These are phyloP conservation scores for Caenorhabditis briggsae DNA, from an alignment of 1,140 invertebrate species.

Conservation along the genomic window DNA sequence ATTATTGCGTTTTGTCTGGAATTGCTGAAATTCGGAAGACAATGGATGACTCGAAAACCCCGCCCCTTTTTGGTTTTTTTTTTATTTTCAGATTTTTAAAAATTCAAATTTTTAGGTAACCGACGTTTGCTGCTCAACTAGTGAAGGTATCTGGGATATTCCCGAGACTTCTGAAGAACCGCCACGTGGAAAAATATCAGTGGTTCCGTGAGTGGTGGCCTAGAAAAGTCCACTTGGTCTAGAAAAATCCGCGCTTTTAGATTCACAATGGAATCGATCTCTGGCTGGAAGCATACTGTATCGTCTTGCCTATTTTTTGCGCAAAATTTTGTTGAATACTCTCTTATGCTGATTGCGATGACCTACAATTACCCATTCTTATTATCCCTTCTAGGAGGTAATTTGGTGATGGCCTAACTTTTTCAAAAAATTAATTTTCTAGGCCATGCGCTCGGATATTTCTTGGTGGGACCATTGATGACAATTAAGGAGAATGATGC, in stretches of 20 bases:
- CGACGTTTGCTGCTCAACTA: constrained; percentile 1
- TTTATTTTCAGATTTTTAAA: too few species aligned
- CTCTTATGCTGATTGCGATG: constrained; percentile 66
- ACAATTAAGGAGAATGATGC: constrained; percentile 32
- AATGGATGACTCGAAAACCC: neutral
- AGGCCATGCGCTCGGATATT: constrained; percentile 63
- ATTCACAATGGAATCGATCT: constrained; percentile 2
- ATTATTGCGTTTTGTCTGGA: constrained; percentile 62
- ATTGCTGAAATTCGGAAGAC: constrained; percentile 54
- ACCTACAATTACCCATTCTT: constrained; percentile 66
- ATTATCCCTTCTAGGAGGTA: constrained; percentile 51
- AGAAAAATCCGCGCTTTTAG: neutral
- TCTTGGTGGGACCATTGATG: constrained; percentile 62
- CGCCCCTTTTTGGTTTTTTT: too few species aligned
- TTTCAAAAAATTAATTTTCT: neutral
- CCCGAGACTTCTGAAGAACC: neutral
- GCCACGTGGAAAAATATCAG: neutral
- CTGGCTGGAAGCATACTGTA: neutral
- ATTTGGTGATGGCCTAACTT: neutral
- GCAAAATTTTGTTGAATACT: constrained; percentile 65
- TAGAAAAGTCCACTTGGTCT: neutral
- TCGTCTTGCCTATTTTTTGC: constrained; percentile 59
- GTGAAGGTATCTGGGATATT: constrained; percentile 22
- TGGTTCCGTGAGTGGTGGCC: constrained; percentile 15
- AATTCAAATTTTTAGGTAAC: neutral